Evolutionary conservation across 2,113 vertebrate genomes (phyloP).

Genomic region (Varanus salvator): DNA sequence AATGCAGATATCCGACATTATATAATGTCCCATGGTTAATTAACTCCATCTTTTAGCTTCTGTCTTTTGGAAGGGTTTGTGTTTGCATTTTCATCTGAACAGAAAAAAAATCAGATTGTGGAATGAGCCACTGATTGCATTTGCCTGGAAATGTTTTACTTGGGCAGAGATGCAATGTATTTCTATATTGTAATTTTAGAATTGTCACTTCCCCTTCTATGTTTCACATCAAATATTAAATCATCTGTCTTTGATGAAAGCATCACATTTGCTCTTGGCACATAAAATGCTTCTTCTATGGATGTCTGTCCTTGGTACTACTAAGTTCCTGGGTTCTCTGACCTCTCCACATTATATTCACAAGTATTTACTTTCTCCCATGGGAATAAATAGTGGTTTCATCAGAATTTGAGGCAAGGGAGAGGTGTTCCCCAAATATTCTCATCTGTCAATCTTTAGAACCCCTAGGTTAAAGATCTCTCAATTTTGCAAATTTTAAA

Average conservation of each 20-base stretch:
- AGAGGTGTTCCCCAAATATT: background rate
- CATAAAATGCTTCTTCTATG: background rate
- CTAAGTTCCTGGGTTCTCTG: background rate
- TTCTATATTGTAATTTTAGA: background rate
- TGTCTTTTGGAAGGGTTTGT: background rate
- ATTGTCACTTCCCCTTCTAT: background rate
- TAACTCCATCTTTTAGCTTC: background rate
- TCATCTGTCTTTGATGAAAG: background rate
- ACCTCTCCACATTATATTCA: background rate
- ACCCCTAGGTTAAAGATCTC: background rate
- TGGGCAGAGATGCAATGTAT: background rate
- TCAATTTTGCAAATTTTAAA: too few relatives aligned
- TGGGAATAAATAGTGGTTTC: background rate
- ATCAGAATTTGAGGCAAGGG: background rate
- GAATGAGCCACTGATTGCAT: background rate
- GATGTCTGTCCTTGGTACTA: background rate
- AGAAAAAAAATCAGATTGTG: background rate
- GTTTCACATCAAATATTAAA: background rate
- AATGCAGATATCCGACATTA: background rate
- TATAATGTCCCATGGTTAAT: accelerated
- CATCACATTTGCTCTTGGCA: background rate
- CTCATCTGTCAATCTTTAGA: background rate
- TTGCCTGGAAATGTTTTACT: background rate
- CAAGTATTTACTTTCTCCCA: background rate
- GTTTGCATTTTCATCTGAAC: background rate